phyloP scores from a whole-genome alignment of 2,797 vertebrate genomes.

The Trachurus trachurus region DNA sequence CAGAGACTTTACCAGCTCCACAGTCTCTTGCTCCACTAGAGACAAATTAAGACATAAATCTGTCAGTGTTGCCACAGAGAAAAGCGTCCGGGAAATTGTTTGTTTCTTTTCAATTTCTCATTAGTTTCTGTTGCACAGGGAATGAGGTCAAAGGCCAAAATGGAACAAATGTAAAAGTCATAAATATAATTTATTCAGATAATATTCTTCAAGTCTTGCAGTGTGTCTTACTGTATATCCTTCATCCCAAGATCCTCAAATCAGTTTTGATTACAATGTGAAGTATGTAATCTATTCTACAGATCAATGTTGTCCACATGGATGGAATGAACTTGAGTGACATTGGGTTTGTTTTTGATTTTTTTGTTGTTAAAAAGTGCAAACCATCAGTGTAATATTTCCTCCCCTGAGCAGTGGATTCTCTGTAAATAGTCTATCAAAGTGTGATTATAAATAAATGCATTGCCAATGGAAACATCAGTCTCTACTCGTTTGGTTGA shows the following conservation, averaged over 20 bases:
- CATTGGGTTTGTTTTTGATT: background rate
- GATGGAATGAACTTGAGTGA: constrained; percentile 30
- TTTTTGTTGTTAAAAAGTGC: constrained; percentile 18
- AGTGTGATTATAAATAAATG: constrained; percentile 81
- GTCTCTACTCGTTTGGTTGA: background rate
- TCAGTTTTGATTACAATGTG: constrained; percentile 4
- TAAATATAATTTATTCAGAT: background rate
- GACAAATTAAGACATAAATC: background rate
- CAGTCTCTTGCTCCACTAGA: background rate
- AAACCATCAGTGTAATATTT: constrained; percentile 54
- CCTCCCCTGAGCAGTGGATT: constrained; percentile 61
- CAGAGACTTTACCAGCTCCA: constrained; percentile 4
- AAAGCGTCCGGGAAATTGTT: background rate
- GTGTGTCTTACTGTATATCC: background rate
- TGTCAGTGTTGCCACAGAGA: background rate
- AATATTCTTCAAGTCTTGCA: background rate
- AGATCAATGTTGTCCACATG: constrained; percentile 29
- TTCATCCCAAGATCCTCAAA: background rate
- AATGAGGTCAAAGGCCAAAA: constrained; percentile 8
- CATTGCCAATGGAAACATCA: constrained; percentile 56
- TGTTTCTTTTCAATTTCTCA: background rate
- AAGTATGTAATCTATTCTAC: constrained; percentile 5
- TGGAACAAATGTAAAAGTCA: constrained; percentile 3
- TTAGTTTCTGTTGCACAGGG: background rate
- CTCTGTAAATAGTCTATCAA: constrained; percentile 81